These are phyloP conservation scores for Drosophila tani DNA, from an alignment of 1,140 invertebrate genomes.

Conservation along the genomic window DNA sequence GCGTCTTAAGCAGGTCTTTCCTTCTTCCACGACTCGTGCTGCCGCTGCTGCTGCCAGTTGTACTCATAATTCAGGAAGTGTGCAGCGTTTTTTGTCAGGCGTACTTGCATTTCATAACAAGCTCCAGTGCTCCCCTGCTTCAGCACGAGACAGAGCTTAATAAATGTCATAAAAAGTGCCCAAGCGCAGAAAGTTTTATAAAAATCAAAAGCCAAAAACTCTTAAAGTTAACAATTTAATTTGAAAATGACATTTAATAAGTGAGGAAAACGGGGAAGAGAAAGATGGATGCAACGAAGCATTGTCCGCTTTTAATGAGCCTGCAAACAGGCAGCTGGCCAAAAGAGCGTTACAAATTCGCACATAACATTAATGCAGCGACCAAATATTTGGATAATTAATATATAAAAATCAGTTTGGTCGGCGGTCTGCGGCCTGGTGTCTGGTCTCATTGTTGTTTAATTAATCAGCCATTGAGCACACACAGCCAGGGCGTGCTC, in stretches of 20 bases:
- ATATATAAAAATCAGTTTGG: conserved; percentile 64
- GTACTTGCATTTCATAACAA: conserved; percentile 73
- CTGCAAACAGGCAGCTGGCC: conserved; percentile 44
- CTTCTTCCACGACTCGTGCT: not conserved
- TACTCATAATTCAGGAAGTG: conserved; percentile 81
- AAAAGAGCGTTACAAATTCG: conserved; percentile 34
- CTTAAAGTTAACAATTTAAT: conserved; percentile 39
- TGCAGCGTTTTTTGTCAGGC: conserved; percentile 59
- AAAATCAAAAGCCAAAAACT: conserved; percentile 29
- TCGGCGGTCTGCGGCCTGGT: conserved; percentile 13
- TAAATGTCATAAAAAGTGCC: conserved; percentile 65
- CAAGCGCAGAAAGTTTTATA: conserved; percentile 22
- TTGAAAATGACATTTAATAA: conserved; percentile 9
- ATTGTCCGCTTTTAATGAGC: conserved; percentile 57
- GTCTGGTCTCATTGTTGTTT: conserved; percentile 63
- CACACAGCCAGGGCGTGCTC: conserved; percentile 8
- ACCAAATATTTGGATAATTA: conserved; percentile 70
- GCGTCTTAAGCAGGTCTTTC: conserved; percentile 34
- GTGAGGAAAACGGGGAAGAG: not conserved
- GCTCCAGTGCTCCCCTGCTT: conserved; percentile 21
- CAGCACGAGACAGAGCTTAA: conserved; percentile 55
- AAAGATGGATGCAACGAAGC: conserved; percentile 2
- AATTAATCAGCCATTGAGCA: conserved; percentile 65
- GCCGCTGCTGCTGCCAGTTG: not conserved
- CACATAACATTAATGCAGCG: conserved; percentile 45